phyloP scores from a whole-genome alignment of 2,888 invertebrate genomes.

The Phortica magna region DNA sequence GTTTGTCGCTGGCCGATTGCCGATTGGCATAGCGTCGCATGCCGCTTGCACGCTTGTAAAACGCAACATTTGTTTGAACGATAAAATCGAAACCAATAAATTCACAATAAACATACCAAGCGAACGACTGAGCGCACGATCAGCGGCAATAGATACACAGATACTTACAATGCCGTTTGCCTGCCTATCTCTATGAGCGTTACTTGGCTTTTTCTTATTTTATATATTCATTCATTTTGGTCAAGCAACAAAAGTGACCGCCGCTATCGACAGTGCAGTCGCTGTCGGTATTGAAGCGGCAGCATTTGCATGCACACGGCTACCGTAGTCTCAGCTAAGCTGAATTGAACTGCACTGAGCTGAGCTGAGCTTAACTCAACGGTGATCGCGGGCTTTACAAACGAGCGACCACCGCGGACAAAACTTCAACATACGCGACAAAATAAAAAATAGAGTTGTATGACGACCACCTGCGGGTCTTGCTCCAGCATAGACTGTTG shows the following conservation, averaged over 20 bases:
- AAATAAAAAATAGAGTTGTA: conserved; percentile 71
- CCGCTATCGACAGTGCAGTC: too few relatives aligned
- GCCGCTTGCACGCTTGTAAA: conserved; percentile 71
- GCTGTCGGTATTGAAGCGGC: background rate
- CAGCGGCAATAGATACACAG: conserved; percentile 14
- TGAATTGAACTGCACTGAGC: background rate
- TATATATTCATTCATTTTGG: too few relatives aligned
- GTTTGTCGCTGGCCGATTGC: background rate
- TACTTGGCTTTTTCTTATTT: background rate
- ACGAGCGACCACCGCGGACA: conserved; percentile 64
- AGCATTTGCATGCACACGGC: conserved; percentile 14
- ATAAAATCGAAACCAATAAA: conserved; percentile 76
- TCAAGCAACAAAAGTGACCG: conserved; percentile 23
- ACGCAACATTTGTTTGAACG: conserved; percentile 76
- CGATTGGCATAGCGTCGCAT: too few relatives aligned
- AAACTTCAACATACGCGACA: conserved; percentile 69
- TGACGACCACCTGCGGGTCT: conserved; percentile 68
- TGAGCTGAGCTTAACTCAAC: background rate
- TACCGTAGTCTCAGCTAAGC: background rate
- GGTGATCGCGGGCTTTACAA: conserved; percentile 50
- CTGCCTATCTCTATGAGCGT: conserved; percentile 16
- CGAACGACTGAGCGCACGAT: background rate
- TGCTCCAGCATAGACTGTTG: conserved; percentile 7
- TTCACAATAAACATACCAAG: conserved; percentile 74
- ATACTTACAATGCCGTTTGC: conserved; percentile 1